These are phyloP conservation scores for Tetramorium simillimum DNA, from an alignment of 1,140 invertebrate species.

Conservation along the genomic window DNA sequence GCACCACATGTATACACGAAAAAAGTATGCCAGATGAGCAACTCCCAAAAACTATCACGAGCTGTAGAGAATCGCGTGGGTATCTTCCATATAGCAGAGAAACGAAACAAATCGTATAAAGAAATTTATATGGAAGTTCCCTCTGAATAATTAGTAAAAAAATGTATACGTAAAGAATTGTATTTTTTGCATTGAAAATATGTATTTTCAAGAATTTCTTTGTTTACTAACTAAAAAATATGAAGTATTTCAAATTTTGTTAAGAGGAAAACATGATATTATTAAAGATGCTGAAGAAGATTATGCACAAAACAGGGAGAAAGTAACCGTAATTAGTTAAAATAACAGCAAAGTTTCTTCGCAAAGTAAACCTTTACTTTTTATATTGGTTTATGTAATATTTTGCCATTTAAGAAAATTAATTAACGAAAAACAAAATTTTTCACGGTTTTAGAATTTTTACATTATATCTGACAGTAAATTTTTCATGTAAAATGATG, in stretches of 20 bases:
- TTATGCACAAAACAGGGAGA: background rate
- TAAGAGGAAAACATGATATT: background rate
- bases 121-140: background rate
- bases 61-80: background rate
- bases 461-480: background rate
- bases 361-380: background rate
- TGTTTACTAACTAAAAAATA: background rate
- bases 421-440: constrained; percentile 1
- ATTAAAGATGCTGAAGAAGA: background rate
- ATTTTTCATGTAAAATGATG: background rate
- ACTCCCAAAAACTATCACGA: background rate
- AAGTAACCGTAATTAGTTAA: background rate
- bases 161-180: background rate
- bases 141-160: background rate
- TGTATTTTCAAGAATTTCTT: background rate
- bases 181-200: background rate
- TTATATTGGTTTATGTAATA: background rate
- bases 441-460: background rate
- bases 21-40: background rate
- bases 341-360: background rate
- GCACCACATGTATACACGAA: constrained; percentile 19
- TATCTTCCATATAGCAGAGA: background rate
- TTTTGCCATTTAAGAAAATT: background rate
- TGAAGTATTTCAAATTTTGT: background rate
- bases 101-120: background rate